Conservation (phyloP, 2,797 vertebrate genomes). For the Pristis pectinata region DNA sequence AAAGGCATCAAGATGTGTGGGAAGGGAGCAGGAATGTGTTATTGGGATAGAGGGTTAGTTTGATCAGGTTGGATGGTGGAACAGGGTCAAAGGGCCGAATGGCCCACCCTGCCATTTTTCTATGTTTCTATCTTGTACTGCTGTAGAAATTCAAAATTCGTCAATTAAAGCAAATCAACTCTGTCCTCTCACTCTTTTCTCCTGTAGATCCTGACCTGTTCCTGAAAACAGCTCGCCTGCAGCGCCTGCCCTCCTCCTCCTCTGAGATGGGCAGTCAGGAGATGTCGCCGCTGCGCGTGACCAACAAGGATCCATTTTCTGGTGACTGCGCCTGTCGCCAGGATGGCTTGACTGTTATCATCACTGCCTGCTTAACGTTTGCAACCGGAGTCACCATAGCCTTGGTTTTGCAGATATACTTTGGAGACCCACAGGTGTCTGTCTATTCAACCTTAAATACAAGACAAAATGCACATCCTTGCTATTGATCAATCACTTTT, state of each 20-base stretch:
- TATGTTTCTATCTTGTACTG: background rate
- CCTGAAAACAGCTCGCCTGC: conserved; percentile 84
- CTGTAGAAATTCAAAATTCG: background rate
- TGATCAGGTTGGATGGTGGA: too few relatives aligned
- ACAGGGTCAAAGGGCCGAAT: too few relatives aligned
- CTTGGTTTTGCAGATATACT: conserved; percentile 95
- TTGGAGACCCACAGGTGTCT: conserved; percentile 87
- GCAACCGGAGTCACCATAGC: conserved; percentile 88
- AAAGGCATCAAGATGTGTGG: too few relatives aligned
- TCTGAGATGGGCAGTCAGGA: conserved; percentile 89
- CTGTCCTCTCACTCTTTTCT: too few relatives aligned
- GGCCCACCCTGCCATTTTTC: too few relatives aligned
- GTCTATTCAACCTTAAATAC: conserved; percentile 35
- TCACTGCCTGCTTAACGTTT: conserved; percentile 92
- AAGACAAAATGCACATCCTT: too few relatives aligned
- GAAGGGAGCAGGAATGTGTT: too few relatives aligned
- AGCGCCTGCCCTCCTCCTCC: conserved; percentile 86
- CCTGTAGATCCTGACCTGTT: conserved; percentile 84
- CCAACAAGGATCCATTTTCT: conserved; percentile 76
- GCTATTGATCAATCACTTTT: background rate
- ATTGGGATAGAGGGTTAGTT: too few relatives aligned
- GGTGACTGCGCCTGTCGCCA: conserved; percentile 84
- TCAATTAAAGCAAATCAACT: background rate
- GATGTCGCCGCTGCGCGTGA: conserved; percentile 78
- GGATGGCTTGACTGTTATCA: conserved; percentile 88